Evolutionary conservation across 2,113 vertebrate species (phyloP).

Genomic region (Cebus imitator): DNA sequence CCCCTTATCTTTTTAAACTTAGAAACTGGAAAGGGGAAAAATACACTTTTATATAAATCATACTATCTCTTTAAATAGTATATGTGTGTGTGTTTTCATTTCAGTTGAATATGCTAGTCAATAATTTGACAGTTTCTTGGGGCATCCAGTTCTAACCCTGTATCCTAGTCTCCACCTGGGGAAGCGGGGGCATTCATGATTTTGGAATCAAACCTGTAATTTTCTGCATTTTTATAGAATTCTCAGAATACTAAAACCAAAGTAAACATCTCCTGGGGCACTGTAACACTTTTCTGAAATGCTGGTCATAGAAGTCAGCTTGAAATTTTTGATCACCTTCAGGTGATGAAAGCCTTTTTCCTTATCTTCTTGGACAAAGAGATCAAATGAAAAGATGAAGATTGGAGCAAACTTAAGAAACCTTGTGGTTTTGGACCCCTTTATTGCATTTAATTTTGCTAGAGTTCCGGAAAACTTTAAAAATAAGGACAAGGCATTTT

Average conservation of each 20-base stretch:
- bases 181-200: not conserved
- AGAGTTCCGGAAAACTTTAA: not conserved
- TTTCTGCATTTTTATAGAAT: not conserved
- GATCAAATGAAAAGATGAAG: not conserved
- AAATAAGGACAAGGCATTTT: not conserved
- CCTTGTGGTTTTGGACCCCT: not conserved
- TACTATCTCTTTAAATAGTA: not conserved
- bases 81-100: not conserved
- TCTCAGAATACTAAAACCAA: not conserved
- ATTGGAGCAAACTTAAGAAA: not conserved
- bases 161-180: not conserved
- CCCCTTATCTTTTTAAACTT: not conserved
- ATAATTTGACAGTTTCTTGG: constrained; percentile 38
- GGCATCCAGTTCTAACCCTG: not conserved
- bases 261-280: not conserved
- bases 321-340: constrained; percentile 42
- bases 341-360: constrained; percentile 9
- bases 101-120: not conserved
- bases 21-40: not conserved
- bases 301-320: constrained; percentile 3
- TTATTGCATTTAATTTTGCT: constrained; percentile 24
- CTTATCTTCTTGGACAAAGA: not conserved
- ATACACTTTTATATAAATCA: constrained; percentile 1
- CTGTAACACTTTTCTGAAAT: not conserved
- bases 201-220: constrained; percentile 10